Evolutionary conservation across 2,888 invertebrate species (phyloP), one percentile per base, ranked within the genome.

Genomic region (Cosmia trapezina): DNA sequence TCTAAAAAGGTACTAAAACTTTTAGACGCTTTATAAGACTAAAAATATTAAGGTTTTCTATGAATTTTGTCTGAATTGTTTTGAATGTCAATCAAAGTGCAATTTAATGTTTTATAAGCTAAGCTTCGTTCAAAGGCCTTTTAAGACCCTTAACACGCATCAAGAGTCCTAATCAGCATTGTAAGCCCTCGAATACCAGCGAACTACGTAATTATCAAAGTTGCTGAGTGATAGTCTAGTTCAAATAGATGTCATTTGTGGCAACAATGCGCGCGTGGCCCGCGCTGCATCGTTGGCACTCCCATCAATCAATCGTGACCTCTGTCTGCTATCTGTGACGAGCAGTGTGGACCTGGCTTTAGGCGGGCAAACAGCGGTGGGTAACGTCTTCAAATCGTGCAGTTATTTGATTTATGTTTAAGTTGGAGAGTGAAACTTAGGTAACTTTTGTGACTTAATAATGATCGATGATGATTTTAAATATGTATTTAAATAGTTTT

Each of bases 281-380:
- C 17, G 28, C 70, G 65, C 22, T 69, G 71, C 71, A 71, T 41
- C 57, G 45, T 57, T 41, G 19, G 53, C 37, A n/a, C 33, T 54
- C n/a, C 45, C 73, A 80, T 83, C 82, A n/a, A 85, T 85, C 82
- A 85, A 78, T 80, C 80, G 65, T 57, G 76, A 76, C 71, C 63
- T 74, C 73, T 75, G 68, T 77, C 74, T 75, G 73, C 74, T 83
- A 83, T 78, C 82, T 76, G 47, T 77, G 78, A 75, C 73, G 41
- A 54, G 0, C 70, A 68, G 60, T 57, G 60, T 37, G 53, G 59
- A 64, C 51, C 41, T 47, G 33, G 54, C 12, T 56, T 22, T 53
- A 45, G 54, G 14, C 19, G 12, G 17, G 1, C 17, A 51, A 51
- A 54, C 9, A 59, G 7, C 37, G 11, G 7, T 14, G 33, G 28